These are phyloP conservation scores for Hippasteria phrygiana DNA, from an alignment of 53 echinoderm and acorn worm species.

Conservation along the genomic window DNA sequence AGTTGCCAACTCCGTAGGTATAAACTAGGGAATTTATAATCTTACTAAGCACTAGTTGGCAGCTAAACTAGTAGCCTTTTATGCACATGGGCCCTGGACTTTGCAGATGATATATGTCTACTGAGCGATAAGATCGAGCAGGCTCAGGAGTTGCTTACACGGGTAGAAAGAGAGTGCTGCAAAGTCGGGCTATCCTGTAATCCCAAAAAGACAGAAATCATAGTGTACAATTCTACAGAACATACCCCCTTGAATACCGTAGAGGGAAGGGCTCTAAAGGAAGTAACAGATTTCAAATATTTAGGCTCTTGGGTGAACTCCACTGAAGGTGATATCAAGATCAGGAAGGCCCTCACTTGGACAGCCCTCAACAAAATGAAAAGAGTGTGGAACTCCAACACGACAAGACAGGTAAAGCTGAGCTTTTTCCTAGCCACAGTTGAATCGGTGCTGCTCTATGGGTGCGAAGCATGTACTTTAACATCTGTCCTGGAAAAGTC, in stretches of 20 bases:
- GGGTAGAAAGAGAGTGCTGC: neutral
- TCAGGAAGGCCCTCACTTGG: neutral
- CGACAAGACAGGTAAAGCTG: too few species aligned
- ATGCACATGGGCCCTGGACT: too few species aligned
- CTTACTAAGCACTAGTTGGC: too few species aligned
- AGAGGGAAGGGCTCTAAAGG: neutral
- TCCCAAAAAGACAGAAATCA: neutral
- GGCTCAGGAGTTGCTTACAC: neutral
- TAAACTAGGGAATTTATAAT: too few species aligned
- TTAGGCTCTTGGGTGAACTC: neutral
- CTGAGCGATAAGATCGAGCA: neutral
- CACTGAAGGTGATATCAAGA: neutral
- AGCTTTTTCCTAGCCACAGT: too few species aligned
- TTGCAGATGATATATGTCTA: slow-evolving; percentile 33
- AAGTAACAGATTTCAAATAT: neutral
- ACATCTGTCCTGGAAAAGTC: neutral
- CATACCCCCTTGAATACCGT: neutral
- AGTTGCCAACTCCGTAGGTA: too few species aligned
- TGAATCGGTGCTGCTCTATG: neutral
- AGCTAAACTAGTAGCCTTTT: too few species aligned
- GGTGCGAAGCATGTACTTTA: neutral
- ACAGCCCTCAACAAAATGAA: neutral
- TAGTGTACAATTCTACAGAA: too few species aligned
- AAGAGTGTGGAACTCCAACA: neutral
- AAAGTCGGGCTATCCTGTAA: neutral